A percentile compares a stretch with the other conserved stretches of the same genome.
phyloP scores from a whole-genome alignment of 2,113 vertebrate genomes.

The Illadopsis cleaveri region DNA sequence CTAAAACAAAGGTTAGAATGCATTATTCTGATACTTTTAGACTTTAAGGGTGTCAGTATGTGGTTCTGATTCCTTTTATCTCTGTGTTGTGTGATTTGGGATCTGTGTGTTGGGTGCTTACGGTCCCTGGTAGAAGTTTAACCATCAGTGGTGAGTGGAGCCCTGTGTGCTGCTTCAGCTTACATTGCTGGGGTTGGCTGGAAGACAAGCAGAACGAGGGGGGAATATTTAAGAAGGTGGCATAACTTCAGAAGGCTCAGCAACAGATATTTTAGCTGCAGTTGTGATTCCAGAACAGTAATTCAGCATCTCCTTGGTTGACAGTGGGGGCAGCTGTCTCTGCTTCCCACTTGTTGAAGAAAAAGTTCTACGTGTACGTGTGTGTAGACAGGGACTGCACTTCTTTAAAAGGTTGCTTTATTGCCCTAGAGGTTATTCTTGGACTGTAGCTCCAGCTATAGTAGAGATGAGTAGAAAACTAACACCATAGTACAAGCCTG shows the following conservation, averaged over 20 bases:
- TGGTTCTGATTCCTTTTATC: not conserved
- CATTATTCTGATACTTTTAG: not conserved
- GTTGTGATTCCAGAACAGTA: not conserved
- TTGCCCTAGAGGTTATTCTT: not conserved
- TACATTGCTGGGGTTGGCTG: not conserved
- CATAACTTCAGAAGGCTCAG: not conserved
- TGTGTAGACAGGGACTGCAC: not conserved
- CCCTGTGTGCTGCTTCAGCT: not conserved
- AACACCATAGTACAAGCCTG: not conserved
- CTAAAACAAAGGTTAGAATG: not conserved
- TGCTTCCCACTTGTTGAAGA: not conserved
- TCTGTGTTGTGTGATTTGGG: not conserved
- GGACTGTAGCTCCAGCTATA: not conserved
- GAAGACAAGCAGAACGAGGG: not conserved
- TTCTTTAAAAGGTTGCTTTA: not conserved
- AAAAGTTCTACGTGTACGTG: accelerated
- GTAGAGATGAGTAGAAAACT: not conserved
- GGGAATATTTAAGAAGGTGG: not conserved
- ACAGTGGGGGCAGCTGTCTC: not conserved
- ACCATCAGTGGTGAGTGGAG: not conserved
- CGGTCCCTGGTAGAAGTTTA: not conserved
- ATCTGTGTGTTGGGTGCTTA: not conserved
- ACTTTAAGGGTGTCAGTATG: not conserved
- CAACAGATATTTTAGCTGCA: not conserved
- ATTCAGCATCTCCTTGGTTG: not conserved